These are phyloP conservation scores for Drosophila ezoana DNA, from an alignment of 2,888 invertebrate genomes.

Conservation along the genomic window DNA sequence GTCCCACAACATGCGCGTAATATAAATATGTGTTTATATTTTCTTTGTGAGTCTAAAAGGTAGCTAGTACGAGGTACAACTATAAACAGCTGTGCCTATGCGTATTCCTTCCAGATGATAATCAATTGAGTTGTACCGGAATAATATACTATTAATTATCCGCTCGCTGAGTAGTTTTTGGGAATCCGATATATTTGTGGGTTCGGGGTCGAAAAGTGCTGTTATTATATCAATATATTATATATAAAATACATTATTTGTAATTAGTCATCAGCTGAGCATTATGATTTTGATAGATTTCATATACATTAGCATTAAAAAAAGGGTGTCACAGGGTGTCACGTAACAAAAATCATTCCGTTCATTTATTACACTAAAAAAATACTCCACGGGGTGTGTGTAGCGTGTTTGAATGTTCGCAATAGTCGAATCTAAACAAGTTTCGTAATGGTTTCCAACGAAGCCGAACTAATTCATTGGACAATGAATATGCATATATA, in stretches of 20 bases:
- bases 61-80: conserved; percentile 8
- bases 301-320: not conserved
- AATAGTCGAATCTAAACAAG: not conserved
- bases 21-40: not conserved
- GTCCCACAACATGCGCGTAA: conserved; percentile 9
- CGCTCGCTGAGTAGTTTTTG: not conserved
- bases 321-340: too few species aligned
- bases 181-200: not conserved
- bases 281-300: not conserved
- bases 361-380: too few species aligned
- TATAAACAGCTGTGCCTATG: conserved; percentile 10
- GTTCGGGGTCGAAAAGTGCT: not conserved
- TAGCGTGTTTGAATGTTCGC: not conserved
- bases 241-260: not conserved
- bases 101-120: conserved; percentile 17
- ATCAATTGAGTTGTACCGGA: conserved; percentile 14
- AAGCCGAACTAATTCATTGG: conserved; percentile 18
- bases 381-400: not conserved
- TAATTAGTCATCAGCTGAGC: not conserved
- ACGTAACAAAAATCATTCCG: too few species aligned
- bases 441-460: not conserved
- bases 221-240: too few species aligned
- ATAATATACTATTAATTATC: conserved; percentile 14
- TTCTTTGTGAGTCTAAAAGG: too few species aligned
- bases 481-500: conserved; percentile 9